Percentiles rank a stretch among this genome's conserved stretches.
phyloP scores from a whole-genome alignment of 2,797 vertebrate species.

The Acropternis orthonyx region DNA sequence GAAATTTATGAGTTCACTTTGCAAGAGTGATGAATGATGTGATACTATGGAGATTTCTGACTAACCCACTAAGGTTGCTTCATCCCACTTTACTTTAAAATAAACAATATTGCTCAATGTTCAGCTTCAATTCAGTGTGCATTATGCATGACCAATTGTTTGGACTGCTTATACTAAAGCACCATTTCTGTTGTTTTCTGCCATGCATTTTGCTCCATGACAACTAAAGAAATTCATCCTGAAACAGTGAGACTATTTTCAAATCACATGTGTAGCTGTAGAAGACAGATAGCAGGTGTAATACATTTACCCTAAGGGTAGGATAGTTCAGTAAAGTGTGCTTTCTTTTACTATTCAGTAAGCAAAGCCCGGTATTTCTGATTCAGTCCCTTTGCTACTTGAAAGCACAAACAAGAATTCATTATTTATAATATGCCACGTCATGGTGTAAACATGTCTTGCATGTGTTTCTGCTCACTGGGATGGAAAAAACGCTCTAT shows the following conservation, averaged over 20 bases:
- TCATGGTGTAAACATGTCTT: background rate
- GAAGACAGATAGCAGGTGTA: background rate
- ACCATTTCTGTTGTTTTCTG: conserved; percentile 8
- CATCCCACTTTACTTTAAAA: background rate
- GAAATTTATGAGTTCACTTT: background rate
- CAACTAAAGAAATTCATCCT: conserved; percentile 34
- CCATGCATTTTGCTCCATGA: conserved; percentile 1
- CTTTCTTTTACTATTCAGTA: background rate
- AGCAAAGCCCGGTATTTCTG: background rate
- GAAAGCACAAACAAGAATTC: background rate
- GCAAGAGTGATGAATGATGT: background rate
- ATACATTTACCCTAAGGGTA: conserved; percentile 24
- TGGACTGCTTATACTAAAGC: background rate
- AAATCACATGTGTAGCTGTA: conserved; percentile 39
- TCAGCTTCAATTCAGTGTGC: background rate
- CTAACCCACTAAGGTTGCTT: background rate
- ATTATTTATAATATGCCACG: background rate
- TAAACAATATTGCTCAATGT: background rate
- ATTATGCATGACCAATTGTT: background rate
- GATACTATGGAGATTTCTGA: background rate
- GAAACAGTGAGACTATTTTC: conserved; percentile 56
- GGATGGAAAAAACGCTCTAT: background rate
- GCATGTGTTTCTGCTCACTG: background rate
- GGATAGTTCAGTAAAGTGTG: background rate
- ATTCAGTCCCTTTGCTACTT: background rate